Evolutionary conservation across 2,888 invertebrate species (phyloP), one percentile per base, ranked within the genome.

Genomic region (Panopea generosa): DNA sequence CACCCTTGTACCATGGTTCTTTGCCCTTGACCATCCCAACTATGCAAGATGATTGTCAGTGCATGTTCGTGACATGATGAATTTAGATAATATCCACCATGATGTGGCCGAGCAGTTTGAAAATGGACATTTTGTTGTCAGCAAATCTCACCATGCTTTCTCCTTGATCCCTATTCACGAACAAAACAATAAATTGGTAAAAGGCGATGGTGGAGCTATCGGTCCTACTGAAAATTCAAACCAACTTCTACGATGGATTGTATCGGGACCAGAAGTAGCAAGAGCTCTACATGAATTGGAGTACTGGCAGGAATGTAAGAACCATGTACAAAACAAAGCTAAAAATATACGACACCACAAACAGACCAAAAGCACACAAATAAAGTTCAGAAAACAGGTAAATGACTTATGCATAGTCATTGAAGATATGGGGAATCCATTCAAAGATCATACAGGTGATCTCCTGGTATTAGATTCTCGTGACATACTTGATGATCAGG

Each of bases 41-140:
- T 87, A 85, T 74, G 79, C 83, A 14, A 45, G 83, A 16, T 84
- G 85, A 77, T 47, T 86, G 11, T 69, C 83, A 33, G 66, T 83
- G 27, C 83, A 84, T 49, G 49, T 83, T 2, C 29, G 70, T 18
- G 81, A 83, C 63, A 84, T 83, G 80, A n/a, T 75, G 55, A 27
- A 63, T 16, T 52, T 82, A n/a, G 60, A 83, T 18, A 9, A 68
- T 29, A 61, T 43, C 22, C 81, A 80, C 53, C 81, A 76, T 14
- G 33, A 70, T 33, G 22, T 86, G 11, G 71, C 73, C 14, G 11
- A 11, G 2, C 69, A 81, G 33, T 84, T 83, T 69, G 3, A 68
- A 9, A 67, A 62, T 16, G 82, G 84, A 20, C 74, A 78, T 9
- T 83, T 84, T 63, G 71, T 72, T 26, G 67, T 82, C 0, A 49